Conservation (phyloP, 2,113 vertebrate genomes). For the Marcusenius ussheri region DNA sequence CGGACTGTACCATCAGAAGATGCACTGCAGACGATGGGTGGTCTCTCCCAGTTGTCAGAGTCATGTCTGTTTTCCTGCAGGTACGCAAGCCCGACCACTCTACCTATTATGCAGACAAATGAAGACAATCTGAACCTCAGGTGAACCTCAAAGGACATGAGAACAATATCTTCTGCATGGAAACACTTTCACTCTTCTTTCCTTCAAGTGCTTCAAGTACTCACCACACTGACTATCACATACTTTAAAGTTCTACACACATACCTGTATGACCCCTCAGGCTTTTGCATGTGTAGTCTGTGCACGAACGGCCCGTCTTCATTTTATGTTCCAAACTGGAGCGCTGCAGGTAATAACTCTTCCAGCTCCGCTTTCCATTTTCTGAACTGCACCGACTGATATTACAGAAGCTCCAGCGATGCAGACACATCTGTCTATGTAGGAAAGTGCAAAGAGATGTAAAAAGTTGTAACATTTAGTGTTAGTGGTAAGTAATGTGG, state of each 20-base stretch:
- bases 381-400: conserved; percentile 38
- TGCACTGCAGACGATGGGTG: conserved; percentile 56
- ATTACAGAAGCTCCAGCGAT: conserved; percentile 66
- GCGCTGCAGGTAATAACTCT: conserved; percentile 62
- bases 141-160: background rate
- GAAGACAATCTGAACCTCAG: background rate
- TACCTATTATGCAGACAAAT: conserved; percentile 49
- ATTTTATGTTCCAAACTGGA: conserved; percentile 61
- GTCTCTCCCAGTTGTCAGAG: conserved; percentile 43
- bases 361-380: conserved; percentile 55
- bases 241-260: background rate
- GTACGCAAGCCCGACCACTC: conserved; percentile 53
- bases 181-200: background rate
- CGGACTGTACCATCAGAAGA: conserved; percentile 59
- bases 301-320: conserved; percentile 53
- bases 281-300: conserved; percentile 62
- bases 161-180: background rate
- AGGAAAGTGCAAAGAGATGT: too few relatives aligned
- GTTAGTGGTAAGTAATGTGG: background rate
- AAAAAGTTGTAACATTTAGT: background rate
- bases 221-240: background rate
- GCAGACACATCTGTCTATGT: conserved; percentile 62
- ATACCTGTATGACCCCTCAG: conserved; percentile 64
- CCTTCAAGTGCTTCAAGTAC: background rate
- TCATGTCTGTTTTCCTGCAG: conserved; percentile 38